Evolutionary conservation across 2,888 invertebrate genomes (phyloP).

Genomic region (Agrochola litura): DNA sequence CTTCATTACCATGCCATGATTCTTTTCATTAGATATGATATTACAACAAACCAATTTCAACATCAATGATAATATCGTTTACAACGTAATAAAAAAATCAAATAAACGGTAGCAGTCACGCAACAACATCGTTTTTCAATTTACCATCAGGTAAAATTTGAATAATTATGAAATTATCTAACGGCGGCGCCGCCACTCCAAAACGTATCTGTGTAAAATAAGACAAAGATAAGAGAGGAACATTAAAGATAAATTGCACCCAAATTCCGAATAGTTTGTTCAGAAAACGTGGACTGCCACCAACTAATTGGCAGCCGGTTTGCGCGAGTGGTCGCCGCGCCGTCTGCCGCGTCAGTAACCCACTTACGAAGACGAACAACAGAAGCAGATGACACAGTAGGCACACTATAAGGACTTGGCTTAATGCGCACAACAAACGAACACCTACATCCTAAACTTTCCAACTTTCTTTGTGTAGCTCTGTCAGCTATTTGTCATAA

Average conservation of each 20-base stretch:
- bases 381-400: slow-evolving; percentile 62
- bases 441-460: slow-evolving; percentile 66
- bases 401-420: slow-evolving; percentile 65
- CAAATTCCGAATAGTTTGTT: slow-evolving; percentile 62
- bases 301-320: slow-evolving; percentile 78
- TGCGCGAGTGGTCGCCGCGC: slow-evolving; percentile 78
- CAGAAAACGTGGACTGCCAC: slow-evolving; percentile 54
- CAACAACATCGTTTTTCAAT: slow-evolving; percentile 69
- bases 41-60: slow-evolving; percentile 60
- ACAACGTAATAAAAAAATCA: slow-evolving; percentile 66
- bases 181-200: slow-evolving; percentile 41
- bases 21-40: slow-evolving; percentile 56
- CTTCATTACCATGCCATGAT: slow-evolving; percentile 70
- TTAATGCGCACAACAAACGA: slow-evolving; percentile 59
- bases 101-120: slow-evolving; percentile 75
- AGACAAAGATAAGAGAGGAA: slow-evolving; percentile 52
- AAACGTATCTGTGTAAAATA: slow-evolving; percentile 57
- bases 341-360: slow-evolving; percentile 81
- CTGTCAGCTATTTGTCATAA: slow-evolving; percentile 41
- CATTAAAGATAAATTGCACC: slow-evolving; percentile 54
- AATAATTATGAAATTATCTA: slow-evolving; percentile 68
- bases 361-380: slow-evolving; percentile 75
- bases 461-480: slow-evolving; percentile 64
- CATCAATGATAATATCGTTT: slow-evolving; percentile 64
- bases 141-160: slow-evolving; percentile 62